These are phyloP conservation scores for Dynastes hyllus DNA, from an alignment of 2,888 invertebrate genomes.

Conservation along the genomic window DNA sequence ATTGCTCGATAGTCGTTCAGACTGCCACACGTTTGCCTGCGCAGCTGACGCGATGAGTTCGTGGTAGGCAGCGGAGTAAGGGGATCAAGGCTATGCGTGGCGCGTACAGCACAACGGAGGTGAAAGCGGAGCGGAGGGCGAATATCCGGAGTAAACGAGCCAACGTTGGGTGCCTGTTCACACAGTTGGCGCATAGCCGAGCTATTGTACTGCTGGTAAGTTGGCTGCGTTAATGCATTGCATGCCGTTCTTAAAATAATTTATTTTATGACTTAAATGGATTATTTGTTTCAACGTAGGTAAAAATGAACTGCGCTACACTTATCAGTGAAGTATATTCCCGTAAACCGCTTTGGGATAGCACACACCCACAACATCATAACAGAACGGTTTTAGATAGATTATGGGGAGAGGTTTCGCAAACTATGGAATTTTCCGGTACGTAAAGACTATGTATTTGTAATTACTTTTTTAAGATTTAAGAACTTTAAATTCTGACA, in stretches of 20 bases:
- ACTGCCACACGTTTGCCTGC: neutral
- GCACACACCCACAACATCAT: slow-evolving; percentile 8
- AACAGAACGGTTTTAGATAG: slow-evolving; percentile 6
- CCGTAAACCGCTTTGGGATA: slow-evolving; percentile 18
- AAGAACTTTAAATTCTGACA: no score
- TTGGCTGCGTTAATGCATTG: neutral
- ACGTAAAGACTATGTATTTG: neutral
- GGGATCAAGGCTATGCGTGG: slow-evolving; percentile 7
- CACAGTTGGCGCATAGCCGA: slow-evolving; percentile 3
- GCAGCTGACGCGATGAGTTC: neutral
- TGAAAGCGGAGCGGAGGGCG: slow-evolving; percentile 13
- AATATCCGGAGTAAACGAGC: slow-evolving; percentile 18
- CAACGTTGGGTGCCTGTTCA: slow-evolving; percentile 4
- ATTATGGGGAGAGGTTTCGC: neutral
- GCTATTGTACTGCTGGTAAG: neutral
- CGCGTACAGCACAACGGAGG: neutral
- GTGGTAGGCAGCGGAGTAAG: neutral
- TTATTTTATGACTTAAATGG: no score
- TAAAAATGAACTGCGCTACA: slow-evolving; percentile 1
- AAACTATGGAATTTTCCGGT: slow-evolving; percentile 4
- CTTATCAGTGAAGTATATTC: neutral
- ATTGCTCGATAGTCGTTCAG: neutral
- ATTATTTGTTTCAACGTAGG: neutral
- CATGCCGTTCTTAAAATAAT: no score
- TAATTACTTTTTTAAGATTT: no score